Conservation (phyloP, 2,797 vertebrate species). For the Echiichthys vipera region DNA sequence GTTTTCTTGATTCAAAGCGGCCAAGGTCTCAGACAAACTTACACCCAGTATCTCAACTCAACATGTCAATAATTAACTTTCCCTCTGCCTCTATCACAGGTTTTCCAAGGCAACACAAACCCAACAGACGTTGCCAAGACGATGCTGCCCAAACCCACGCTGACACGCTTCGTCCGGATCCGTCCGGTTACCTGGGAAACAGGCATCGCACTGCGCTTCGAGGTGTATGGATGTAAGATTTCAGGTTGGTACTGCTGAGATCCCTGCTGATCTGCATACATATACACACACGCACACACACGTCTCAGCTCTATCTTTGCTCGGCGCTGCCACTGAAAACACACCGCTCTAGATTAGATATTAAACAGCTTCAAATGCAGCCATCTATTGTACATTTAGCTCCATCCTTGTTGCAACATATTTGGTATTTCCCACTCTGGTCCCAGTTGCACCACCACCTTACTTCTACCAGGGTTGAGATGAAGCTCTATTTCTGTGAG, state of each 20-base stretch:
- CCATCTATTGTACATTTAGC: conserved; percentile 9
- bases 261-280: conserved; percentile 16
- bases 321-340: conserved; percentile 2
- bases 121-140: conserved; percentile 91
- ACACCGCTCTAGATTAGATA: background rate
- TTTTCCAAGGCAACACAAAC: conserved; percentile 95
- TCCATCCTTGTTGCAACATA: background rate
- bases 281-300: background rate
- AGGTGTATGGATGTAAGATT: conserved; percentile 98
- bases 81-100: conserved; percentile 75
- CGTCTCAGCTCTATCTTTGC: background rate
- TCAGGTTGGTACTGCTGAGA: conserved; percentile 87
- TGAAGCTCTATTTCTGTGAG: conserved; percentile 23
- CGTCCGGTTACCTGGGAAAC: conserved; percentile 93
- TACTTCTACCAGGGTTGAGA: conserved; percentile 33
- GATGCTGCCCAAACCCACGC: conserved; percentile 91
- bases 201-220: conserved; percentile 96
- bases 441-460: conserved; percentile 42
- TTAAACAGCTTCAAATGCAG: conserved; percentile 4
- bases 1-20: conserved; percentile 24
- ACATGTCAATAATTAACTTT: conserved; percentile 64
- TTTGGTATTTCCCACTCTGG: conserved; percentile 11
- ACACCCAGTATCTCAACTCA: conserved; percentile 26
- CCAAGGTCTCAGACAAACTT: conserved; percentile 47
- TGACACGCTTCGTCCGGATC: conserved; percentile 93